These are phyloP conservation scores for Chrysomallon squamiferum DNA, from an alignment of 1,140 invertebrate species.

Conservation along the genomic window DNA sequence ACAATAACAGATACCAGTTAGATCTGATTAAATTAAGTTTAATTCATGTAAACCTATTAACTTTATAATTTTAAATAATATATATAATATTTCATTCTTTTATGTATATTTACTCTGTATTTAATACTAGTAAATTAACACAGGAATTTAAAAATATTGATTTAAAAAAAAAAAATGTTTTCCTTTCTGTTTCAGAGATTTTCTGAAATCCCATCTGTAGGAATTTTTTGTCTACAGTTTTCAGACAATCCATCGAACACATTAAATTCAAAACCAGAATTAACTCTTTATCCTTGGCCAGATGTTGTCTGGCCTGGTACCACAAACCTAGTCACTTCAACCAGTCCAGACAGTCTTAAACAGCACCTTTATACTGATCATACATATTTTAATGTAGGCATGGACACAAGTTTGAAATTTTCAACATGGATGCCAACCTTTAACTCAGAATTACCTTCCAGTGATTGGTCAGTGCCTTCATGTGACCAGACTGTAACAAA, in stretches of 20 bases:
- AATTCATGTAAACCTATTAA: too few relatives aligned
- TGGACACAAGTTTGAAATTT: slow-evolving; percentile 19
- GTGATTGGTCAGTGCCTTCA: background rate
- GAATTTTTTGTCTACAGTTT: slow-evolving; percentile 73
- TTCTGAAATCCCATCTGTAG: slow-evolving; percentile 77
- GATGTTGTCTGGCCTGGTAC: slow-evolving; percentile 38
- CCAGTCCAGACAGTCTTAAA: background rate
- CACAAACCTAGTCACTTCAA: slow-evolving; percentile 11
- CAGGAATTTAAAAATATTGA: too few relatives aligned
- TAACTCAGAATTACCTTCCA: slow-evolving; percentile 26
- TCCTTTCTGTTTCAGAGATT: slow-evolving; percentile 46
- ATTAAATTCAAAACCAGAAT: background rate
- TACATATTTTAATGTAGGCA: slow-evolving; percentile 10
- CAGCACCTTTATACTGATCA: slow-evolving; percentile 1
- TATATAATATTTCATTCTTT: too few relatives aligned
- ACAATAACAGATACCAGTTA: too few relatives aligned
- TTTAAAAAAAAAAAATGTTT: too few relatives aligned
- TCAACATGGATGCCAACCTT: slow-evolving; percentile 35
- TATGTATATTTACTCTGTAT: too few relatives aligned
- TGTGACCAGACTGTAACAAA: background rate
- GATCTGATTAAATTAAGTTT: too few relatives aligned
- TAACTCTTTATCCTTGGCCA: slow-evolving; percentile 53
- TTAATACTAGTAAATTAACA: too few relatives aligned
- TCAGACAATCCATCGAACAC: slow-evolving; percentile 17
- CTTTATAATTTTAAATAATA: too few relatives aligned